Evolutionary conservation across 92 coral and sea anemone species (phyloP).

Genomic region (Bergia puertoricense): DNA sequence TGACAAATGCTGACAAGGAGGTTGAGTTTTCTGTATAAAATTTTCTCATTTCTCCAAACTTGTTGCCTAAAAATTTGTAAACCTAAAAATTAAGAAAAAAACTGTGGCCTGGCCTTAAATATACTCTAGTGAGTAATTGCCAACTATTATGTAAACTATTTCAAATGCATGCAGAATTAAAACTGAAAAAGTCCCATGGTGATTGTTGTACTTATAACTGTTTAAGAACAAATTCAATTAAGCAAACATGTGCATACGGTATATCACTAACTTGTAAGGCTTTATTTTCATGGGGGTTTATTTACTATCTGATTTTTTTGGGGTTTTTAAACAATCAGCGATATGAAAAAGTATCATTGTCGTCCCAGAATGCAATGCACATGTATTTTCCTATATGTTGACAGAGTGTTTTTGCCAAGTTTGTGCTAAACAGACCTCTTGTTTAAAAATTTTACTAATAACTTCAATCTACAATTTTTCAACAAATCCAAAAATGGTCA

Average conservation of each 20-base stretch:
- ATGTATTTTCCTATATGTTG: background rate
- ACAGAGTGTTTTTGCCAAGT: background rate
- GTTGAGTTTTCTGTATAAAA: background rate
- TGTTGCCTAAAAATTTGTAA: background rate
- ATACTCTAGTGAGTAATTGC: background rate
- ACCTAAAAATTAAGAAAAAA: background rate
- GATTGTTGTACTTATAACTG: background rate
- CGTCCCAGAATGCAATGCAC: background rate
- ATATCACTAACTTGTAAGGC: background rate
- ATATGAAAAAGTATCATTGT: background rate
- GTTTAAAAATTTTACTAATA: background rate
- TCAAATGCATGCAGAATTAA: background rate
- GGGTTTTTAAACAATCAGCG: too few species aligned
- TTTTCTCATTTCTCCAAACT: background rate
- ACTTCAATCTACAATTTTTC: background rate
- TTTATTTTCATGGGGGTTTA: background rate
- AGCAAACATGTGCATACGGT: background rate
- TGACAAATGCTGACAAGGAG: background rate
- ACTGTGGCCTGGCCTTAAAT: background rate
- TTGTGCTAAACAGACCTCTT: background rate
- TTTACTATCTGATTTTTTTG: background rate
- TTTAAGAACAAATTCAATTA: background rate
- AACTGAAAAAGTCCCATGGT: background rate
- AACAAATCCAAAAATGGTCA: background rate
- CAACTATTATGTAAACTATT: background rate